These are phyloP conservation scores for Stegostoma tigrinum DNA, from an alignment of 2,113 vertebrate species.

Conservation along the genomic window DNA sequence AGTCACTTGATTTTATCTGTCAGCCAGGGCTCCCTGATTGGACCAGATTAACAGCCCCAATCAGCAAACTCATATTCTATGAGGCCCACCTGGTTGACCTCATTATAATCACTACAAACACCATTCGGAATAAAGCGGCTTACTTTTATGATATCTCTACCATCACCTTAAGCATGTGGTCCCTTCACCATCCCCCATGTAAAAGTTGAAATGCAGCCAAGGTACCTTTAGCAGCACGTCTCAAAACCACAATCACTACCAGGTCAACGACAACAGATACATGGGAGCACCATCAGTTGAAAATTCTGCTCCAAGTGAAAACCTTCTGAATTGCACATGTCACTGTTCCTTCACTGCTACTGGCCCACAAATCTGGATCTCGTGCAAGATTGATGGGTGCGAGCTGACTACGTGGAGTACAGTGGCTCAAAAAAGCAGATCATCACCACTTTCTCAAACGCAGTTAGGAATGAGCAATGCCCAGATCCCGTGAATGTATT, in stretches of 20 bases:
- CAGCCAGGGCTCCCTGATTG: too few relatives aligned
- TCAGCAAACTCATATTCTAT: too few relatives aligned
- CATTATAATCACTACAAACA: too few relatives aligned
- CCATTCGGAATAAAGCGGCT: neutral
- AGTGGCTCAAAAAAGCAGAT: too few relatives aligned
- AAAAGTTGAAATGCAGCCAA: neutral
- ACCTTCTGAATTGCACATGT: neutral
- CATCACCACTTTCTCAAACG: too few relatives aligned
- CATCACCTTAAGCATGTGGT: neutral
- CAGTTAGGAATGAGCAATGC: too few relatives aligned
- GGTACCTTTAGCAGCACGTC: neutral
- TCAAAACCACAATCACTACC: neutral
- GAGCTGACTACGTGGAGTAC: too few relatives aligned
- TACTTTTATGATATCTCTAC: neutral
- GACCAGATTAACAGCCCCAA: too few relatives aligned
- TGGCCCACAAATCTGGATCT: neutral
- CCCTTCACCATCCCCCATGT: neutral
- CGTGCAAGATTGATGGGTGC: too few relatives aligned
- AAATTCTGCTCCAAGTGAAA: neutral
- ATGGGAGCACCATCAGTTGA: neutral
- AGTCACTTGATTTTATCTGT: too few relatives aligned
- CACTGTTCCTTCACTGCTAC: neutral
- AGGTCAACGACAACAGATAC: neutral
- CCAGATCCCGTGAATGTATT: too few relatives aligned
- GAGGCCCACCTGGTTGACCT: too few relatives aligned